A percentile compares a stretch with the other conserved stretches of the same genome.
Conservation (phyloP, 2,797 vertebrate genomes). For the Pangasius krempfi region DNA sequence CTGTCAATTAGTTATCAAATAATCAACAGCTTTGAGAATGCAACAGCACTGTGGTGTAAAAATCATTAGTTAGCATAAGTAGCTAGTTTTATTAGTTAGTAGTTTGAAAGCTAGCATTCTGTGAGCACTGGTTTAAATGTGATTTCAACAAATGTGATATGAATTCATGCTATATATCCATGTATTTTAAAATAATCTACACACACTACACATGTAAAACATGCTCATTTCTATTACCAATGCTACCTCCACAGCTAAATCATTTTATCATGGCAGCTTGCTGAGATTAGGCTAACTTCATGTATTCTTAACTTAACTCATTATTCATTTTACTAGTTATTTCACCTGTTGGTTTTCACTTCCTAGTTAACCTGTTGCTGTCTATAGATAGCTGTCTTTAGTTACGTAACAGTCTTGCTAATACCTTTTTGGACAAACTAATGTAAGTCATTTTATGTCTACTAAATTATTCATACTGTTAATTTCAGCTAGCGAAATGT, state of each 20-base stretch:
- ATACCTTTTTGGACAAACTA: background rate
- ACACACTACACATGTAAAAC: background rate
- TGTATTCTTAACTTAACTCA: background rate
- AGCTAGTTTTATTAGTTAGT: background rate
- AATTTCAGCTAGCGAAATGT: background rate
- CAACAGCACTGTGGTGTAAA: background rate
- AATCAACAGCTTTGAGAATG: background rate
- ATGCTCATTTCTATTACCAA: background rate
- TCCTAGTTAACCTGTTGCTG: background rate
- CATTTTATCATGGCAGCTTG: background rate
- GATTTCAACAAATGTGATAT: too few species aligned
- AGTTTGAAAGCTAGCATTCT: background rate
- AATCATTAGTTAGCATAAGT: background rate
- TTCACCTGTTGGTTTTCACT: background rate
- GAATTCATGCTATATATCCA: background rate
- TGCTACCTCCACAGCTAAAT: background rate
- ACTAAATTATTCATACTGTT: background rate
- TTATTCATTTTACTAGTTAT: background rate
- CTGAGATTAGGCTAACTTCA: background rate
- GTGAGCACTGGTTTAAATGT: background rate
- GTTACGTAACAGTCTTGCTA: background rate
- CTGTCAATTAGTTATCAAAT: background rate
- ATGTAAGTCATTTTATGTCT: background rate
- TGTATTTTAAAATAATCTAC: background rate
- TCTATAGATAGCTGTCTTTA: background rate